A percentile compares a stretch with the other conserved stretches of the same genome.
phyloP scores from a whole-genome alignment of 2,888 invertebrate genomes.

The Lathronympha strigana region DNA sequence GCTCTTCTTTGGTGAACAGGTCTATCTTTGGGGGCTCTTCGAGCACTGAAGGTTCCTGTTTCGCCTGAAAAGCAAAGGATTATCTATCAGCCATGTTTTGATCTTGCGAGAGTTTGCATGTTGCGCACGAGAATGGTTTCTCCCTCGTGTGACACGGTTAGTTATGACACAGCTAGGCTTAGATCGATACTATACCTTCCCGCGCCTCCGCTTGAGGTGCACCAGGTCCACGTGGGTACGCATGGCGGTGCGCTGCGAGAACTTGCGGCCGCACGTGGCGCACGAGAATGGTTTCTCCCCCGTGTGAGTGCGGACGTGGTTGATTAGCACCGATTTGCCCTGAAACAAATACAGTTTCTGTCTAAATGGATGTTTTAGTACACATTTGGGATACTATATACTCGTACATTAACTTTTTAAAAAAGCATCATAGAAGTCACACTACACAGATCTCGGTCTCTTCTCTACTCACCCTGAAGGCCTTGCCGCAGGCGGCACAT shows the following conservation, averaged over 20 bases:
- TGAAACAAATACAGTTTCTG: constrained; percentile 43
- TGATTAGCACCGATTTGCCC: constrained; percentile 70
- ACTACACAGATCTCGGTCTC: neutral
- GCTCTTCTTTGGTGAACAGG: constrained; percentile 45
- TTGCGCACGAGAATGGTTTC: neutral
- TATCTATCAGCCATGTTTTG: neutral
- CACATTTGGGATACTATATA: too few relatives aligned
- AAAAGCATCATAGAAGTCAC: too few relatives aligned
- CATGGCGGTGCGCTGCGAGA: constrained; percentile 70
- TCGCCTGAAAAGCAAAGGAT: constrained; percentile 44
- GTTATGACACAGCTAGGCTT: too few relatives aligned
- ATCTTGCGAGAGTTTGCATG: neutral
- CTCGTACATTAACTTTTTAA: too few relatives aligned
- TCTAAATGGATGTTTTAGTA: too few relatives aligned
- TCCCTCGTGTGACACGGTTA: neutral
- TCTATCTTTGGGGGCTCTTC: constrained; percentile 39
- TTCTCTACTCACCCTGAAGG: neutral
- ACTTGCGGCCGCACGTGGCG: constrained; percentile 63
- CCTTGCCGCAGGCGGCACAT: constrained; percentile 53
- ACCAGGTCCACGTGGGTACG: constrained; percentile 71
- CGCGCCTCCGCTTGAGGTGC: constrained; percentile 62
- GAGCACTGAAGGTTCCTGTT: constrained; percentile 5
- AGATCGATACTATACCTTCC: constrained; percentile 52
- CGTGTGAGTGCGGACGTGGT: constrained; percentile 70
- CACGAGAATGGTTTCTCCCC: constrained; percentile 75